phyloP scores from a whole-genome alignment of 2,888 invertebrate species.

The Conistra vaccinii region DNA sequence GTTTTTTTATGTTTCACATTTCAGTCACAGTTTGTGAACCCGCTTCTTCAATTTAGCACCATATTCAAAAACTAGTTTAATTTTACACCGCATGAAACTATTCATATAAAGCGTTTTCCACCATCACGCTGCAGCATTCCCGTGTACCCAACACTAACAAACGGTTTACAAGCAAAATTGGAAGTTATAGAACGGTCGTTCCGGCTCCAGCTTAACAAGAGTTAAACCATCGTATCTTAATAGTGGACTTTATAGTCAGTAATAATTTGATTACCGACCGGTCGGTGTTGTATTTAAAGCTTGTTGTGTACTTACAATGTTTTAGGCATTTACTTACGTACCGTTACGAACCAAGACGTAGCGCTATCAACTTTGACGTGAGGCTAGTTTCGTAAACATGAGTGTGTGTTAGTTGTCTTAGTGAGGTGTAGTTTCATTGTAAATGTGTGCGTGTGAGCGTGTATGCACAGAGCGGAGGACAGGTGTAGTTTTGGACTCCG shows the following conservation, averaged over 20 bases:
- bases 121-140: background rate
- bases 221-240: conserved; percentile 74
- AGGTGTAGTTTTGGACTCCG: too few species aligned
- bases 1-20: background rate
- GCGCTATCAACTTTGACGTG: too few species aligned
- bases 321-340: background rate
- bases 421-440: too few species aligned
- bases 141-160: conserved; percentile 55
- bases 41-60: background rate
- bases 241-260: conserved; percentile 70
- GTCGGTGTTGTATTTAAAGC: conserved; percentile 37
- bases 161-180: conserved; percentile 72
- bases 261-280: conserved; percentile 64
- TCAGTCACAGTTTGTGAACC: background rate
- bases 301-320: conserved; percentile 34
- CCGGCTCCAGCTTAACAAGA: conserved; percentile 67
- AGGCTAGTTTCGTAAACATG: too few species aligned
- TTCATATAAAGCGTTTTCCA: background rate
- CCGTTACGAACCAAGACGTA: too few species aligned
- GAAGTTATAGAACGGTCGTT: conserved; percentile 72
- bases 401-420: too few species aligned
- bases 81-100: background rate
- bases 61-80: background rate
- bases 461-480: too few species aligned
- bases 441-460: too few species aligned